A percentile compares a stretch with the other conserved stretches of the same genome.
Conservation (phyloP, 2,797 vertebrate species). For the Simalia tracyae region DNA sequence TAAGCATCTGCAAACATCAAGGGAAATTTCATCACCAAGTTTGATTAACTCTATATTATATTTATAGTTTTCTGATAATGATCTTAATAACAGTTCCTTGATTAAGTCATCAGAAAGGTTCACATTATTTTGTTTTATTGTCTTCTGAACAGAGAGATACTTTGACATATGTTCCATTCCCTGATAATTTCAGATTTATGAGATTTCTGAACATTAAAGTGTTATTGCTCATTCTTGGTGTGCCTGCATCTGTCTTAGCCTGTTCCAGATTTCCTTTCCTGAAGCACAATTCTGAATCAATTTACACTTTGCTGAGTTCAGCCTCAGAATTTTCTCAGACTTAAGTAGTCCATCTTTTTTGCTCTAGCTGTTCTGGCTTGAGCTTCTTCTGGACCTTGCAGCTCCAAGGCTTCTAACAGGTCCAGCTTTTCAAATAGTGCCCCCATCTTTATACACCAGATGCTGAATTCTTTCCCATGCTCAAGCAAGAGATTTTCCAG, state of each 20-base stretch:
- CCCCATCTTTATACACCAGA: not conserved
- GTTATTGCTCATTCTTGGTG: not conserved
- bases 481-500: not conserved
- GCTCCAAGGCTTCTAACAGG: not conserved
- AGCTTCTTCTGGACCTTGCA: not conserved
- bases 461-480: not conserved
- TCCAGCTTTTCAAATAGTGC: not conserved
- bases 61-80: not conserved
- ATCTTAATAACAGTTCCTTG: not conserved
- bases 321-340: not conserved
- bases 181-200: not conserved
- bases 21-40: not conserved
- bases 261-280: not conserved
- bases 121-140: not conserved
- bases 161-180: not conserved
- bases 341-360: not conserved
- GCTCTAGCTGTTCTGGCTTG: not conserved
- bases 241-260: not conserved
- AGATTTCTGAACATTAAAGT: not conserved
- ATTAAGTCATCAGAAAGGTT: not conserved
- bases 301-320: not conserved
- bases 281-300: not conserved
- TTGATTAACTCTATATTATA: not conserved
- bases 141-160: not conserved
- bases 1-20: not conserved